Evolutionary conservation across 2,797 vertebrate species (phyloP).

Genomic region (Hoplostethus atlanticus): DNA sequence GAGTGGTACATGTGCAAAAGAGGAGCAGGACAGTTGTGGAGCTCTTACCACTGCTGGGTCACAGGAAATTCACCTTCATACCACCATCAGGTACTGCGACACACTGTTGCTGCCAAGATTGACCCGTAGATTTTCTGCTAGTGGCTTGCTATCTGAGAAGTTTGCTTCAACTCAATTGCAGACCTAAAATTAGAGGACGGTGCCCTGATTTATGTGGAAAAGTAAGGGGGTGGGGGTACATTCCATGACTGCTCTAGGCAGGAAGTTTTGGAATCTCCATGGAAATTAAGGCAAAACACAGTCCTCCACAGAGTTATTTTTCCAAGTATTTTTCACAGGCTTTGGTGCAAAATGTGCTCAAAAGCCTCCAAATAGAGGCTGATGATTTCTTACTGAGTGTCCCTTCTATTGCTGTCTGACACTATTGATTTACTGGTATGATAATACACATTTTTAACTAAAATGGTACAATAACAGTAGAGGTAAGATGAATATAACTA

Average conservation of each 20-base stretch:
- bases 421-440: constrained; percentile 39
- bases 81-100: not conserved
- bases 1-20: not conserved
- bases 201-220: constrained; percentile 83
- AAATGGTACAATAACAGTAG: constrained; percentile 11
- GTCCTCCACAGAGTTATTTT: constrained; percentile 73
- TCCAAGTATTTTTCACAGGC: constrained; percentile 75
- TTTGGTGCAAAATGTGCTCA: constrained; percentile 61
- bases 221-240: constrained; percentile 72
- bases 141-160: constrained; percentile 39
- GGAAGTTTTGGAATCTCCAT: constrained; percentile 88
- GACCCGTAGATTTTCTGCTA: constrained; percentile 9
- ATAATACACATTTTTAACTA: constrained; percentile 18
- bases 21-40: constrained; percentile 18
- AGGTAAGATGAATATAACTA: constrained; percentile 7
- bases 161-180: constrained; percentile 60
- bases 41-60: not conserved
- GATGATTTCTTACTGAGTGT: constrained; percentile 53
- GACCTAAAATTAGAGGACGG: constrained; percentile 69
- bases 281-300: constrained; percentile 85
- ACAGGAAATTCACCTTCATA: constrained; percentile 2
- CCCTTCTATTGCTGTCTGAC: constrained; percentile 40
- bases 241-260: constrained; percentile 81
- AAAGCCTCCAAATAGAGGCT: constrained; percentile 51
- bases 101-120: constrained; percentile 18